These are phyloP conservation scores for Arremon brunneinucha DNA, from an alignment of 2,797 vertebrate genomes.

Conservation along the genomic window DNA sequence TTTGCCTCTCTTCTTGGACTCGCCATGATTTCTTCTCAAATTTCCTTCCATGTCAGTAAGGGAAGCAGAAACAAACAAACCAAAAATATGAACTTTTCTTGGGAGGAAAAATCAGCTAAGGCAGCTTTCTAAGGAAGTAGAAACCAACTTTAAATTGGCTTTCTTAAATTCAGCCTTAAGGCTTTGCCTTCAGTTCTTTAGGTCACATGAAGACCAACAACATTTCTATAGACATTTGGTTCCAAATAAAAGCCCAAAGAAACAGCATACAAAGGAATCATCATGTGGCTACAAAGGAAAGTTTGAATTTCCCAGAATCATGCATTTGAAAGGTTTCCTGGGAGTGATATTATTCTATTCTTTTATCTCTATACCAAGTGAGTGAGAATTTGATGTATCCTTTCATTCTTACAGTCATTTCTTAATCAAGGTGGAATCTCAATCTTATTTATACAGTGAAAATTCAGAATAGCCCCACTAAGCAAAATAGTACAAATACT, in stretches of 20 bases:
- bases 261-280: neutral
- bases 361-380: neutral
- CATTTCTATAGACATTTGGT: neutral
- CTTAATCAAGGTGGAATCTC: neutral
- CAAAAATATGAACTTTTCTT: neutral
- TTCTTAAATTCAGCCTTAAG: neutral
- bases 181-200: neutral
- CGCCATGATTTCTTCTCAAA: neutral
- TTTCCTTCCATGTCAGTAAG: neutral
- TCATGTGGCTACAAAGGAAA: neutral
- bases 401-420: neutral
- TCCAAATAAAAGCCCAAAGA: neutral
- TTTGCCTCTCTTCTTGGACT: neutral
- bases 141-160: neutral
- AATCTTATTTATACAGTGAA: neutral
- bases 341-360: neutral
- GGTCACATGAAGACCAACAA: neutral
- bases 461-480: neutral
- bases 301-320: neutral
- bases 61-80: neutral
- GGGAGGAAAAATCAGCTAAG: neutral
- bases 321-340: neutral
- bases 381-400: neutral
- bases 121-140: neutral
- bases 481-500: neutral